These are phyloP conservation scores for Beris morrisii DNA, from an alignment of 2,888 invertebrate genomes.

Conservation along the genomic window DNA sequence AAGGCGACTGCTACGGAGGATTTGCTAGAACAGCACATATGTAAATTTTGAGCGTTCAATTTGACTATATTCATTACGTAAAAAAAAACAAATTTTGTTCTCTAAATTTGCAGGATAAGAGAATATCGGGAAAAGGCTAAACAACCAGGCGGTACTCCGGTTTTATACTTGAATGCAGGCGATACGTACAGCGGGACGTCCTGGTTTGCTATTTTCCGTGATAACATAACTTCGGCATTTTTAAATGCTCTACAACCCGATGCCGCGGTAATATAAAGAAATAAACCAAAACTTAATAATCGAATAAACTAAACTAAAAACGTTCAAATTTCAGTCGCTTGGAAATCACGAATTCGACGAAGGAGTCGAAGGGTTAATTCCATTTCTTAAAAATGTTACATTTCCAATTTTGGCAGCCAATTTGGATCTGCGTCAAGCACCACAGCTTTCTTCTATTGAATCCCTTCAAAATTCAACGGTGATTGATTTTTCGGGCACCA, in stretches of 20 bases:
- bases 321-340: conserved; percentile 65
- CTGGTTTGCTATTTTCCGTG: conserved; percentile 83
- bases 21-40: conserved; percentile 72
- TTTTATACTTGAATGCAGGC: conserved; percentile 87
- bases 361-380: conserved; percentile 71
- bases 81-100: no score
- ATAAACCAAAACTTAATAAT: no score
- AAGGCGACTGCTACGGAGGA: conserved; percentile 79
- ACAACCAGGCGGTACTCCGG: conserved; percentile 62
- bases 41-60: conserved; percentile 42
- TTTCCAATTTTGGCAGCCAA: conserved; percentile 80
- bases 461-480: conserved; percentile 64
- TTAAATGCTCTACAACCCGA: conserved; percentile 79
- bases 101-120: conserved; percentile 58
- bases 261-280: conserved; percentile 67
- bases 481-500: conserved; percentile 64
- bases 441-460: conserved; percentile 59
- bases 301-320: no score
- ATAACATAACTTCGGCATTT: conserved; percentile 76
- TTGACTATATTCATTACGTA: no score
- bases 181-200: conserved; percentile 89
- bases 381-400: conserved; percentile 69
- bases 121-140: conserved; percentile 63
- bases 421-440: conserved; percentile 68
- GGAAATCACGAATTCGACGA: conserved; percentile 95